Evolutionary conservation across 2,888 invertebrate genomes (phyloP), one percentile per base, ranked within the genome.

Genomic region (Rotaria sp.): DNA sequence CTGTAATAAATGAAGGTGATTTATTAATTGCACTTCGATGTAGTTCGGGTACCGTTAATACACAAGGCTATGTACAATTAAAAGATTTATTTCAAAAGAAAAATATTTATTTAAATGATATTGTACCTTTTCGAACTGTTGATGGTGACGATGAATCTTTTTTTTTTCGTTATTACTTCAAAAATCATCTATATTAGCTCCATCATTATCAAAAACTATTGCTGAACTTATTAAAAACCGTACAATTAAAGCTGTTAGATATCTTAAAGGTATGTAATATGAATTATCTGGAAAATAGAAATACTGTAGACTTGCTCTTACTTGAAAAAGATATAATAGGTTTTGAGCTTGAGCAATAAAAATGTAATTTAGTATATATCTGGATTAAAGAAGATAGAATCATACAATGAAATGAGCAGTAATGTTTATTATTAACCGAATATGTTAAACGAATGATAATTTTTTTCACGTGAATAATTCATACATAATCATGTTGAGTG

Each of bases 81-180:
- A 80, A 80, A 45, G 45, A 80, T 26, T 45, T 80, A 80, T 80
- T 80, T 45, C 45, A 45, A 45, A 80, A 80, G 80, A 80, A 80
- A 80, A 80, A 80, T 80, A 80, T 80, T 45, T 45, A 41, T 45
- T 45, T 80, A n/a, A 45, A 80, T n/a, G 80, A 67, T 67, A 67
- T 38, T 0, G 67, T 67, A 35, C 67, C 67, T 21, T 67, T 67
- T 67, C 67, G 30, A 67, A 67, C 67, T 15, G 67, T 35, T 67
- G 67, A 67, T 38, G 67, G 67, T 35, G 67, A 67, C 18, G 67
- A 67, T 38, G 67, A 67, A 35, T 67, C 67, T 21, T 67, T 67
- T 38, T n/a, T n/a, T 67, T 67, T 35, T 67, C 67, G 21, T 67
- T 67, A 67, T 35, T 67, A 35, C 8, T 67, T 21, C 67, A 67